Conservation (phyloP, 1,140 invertebrate species). For the Drosophila watanabei region DNA sequence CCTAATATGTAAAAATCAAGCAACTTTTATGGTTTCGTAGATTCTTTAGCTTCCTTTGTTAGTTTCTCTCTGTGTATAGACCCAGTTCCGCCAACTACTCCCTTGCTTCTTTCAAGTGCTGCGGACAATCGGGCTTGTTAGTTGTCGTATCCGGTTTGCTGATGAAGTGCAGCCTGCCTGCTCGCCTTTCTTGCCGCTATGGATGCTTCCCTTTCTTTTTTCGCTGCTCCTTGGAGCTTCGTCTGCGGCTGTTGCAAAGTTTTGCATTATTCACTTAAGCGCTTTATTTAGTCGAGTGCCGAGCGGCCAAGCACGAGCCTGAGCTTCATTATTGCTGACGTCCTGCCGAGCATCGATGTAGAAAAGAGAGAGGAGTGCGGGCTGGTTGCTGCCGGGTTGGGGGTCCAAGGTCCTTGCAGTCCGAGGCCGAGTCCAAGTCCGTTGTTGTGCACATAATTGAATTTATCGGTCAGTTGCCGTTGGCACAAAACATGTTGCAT, state of each 20-base stretch:
- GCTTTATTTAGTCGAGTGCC: slow-evolving; percentile 78
- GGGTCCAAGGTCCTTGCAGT: slow-evolving; percentile 36
- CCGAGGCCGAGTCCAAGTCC: slow-evolving; percentile 5
- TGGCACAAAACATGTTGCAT: slow-evolving; percentile 66
- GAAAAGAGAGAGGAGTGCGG: not conserved
- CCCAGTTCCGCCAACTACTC: slow-evolving; percentile 1
- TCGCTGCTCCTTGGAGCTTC: slow-evolving; percentile 21
- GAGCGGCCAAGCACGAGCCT: slow-evolving; percentile 39
- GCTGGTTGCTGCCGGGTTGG: not conserved
- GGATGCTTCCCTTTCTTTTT: slow-evolving; percentile 5
- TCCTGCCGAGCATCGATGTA: slow-evolving; percentile 41
- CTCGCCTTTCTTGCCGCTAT: slow-evolving; percentile 1
- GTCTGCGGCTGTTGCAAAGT: slow-evolving; percentile 68
- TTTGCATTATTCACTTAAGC: slow-evolving; percentile 84
- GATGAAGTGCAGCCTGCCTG: slow-evolving; percentile 69
- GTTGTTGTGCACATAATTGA: slow-evolving; percentile 74
- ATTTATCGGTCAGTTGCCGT: slow-evolving; percentile 69
- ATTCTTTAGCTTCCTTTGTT: not conserved
- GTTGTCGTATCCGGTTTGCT: slow-evolving; percentile 78
- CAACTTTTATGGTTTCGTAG: not conserved
- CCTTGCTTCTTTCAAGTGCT: slow-evolving; percentile 57
- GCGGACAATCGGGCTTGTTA: slow-evolving; percentile 83
- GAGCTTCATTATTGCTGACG: slow-evolving; percentile 75
- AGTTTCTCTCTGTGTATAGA: not conserved
- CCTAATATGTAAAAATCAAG: not conserved